Percentiles rank a stretch among this genome's conserved stretches.
These are phyloP conservation scores for Platyscapa corneri DNA, from an alignment of 1,140 invertebrate species.

Conservation along the genomic window DNA sequence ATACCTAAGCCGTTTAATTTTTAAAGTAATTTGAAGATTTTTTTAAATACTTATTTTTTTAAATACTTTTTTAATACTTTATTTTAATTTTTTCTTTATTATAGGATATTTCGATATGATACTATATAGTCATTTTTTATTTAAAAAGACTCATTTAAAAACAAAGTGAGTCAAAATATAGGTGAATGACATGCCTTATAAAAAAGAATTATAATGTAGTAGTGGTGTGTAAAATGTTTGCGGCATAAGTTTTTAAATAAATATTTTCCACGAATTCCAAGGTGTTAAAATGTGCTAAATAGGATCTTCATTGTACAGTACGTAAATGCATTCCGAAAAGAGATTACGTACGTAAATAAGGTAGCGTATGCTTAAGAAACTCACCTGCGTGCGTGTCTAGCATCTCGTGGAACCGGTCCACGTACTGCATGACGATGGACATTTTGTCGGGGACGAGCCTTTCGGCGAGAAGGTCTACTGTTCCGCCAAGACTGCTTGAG, in stretches of 20 bases:
- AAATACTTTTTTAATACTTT: no score
- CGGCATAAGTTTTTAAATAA: neutral
- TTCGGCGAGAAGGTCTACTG: slow-evolving; percentile 53
- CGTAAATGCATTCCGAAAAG: neutral
- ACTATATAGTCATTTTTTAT: no score
- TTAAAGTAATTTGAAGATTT: no score
- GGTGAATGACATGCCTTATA: no score
- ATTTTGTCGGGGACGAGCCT: slow-evolving; percentile 68
- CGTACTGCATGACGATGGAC: slow-evolving; percentile 79
- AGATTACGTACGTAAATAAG: neutral
- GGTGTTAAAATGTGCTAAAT: slow-evolving; percentile 16
- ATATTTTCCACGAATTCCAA: neutral
- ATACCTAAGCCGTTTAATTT: no score
- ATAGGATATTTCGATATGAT: no score
- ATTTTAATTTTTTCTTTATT: no score
- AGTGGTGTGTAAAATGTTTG: neutral
- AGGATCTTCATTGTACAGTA: neutral
- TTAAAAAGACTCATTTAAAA: no score
- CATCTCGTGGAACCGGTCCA: slow-evolving; percentile 79
- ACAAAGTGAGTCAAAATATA: no score
- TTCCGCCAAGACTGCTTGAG: slow-evolving; percentile 53
- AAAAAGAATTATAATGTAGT: neutral
- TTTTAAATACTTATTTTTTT: no score
- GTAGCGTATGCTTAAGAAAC: neutral
- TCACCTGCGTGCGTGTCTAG: slow-evolving; percentile 79